Evolutionary conservation across 2,888 invertebrate species (phyloP).

Genomic region (Cantharis rufa): DNA sequence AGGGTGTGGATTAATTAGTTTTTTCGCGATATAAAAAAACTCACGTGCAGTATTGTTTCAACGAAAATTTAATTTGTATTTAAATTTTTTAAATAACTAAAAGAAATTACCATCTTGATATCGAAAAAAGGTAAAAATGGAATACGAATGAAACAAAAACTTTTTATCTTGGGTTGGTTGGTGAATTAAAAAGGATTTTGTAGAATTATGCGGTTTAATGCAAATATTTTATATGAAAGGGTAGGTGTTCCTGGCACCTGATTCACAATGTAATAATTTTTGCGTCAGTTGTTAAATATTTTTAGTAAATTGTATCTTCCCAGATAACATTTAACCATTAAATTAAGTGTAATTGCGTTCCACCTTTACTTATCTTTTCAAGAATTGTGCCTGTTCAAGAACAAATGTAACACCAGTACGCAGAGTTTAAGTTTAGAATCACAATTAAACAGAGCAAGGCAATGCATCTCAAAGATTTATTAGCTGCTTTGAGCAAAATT

Average conservation of each 20-base stretch:
- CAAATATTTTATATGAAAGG: not conserved
- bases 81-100: not conserved
- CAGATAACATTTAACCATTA: constrained; percentile 29
- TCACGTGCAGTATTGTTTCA: not conserved
- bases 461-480: constrained; percentile 35
- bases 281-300: constrained; percentile 25
- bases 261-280: constrained; percentile 19
- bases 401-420: constrained; percentile 28
- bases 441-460: constrained; percentile 33
- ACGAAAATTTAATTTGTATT: not conserved
- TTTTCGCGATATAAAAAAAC: not conserved
- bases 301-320: constrained; percentile 9
- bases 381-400: constrained; percentile 21
- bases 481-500: constrained; percentile 42
- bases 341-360: constrained; percentile 30
- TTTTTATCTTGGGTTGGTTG: not conserved
- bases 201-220: not conserved
- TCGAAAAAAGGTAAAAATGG: not conserved
- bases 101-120: not conserved
- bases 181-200: not conserved
- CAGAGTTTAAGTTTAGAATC: constrained; percentile 31
- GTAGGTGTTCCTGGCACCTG: not conserved
- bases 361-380: constrained; percentile 25
- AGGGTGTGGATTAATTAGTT: not conserved
- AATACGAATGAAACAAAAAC: not conserved